Evolutionary conservation across 2,113 vertebrate species (phyloP).

Genomic region (Apus apus): DNA sequence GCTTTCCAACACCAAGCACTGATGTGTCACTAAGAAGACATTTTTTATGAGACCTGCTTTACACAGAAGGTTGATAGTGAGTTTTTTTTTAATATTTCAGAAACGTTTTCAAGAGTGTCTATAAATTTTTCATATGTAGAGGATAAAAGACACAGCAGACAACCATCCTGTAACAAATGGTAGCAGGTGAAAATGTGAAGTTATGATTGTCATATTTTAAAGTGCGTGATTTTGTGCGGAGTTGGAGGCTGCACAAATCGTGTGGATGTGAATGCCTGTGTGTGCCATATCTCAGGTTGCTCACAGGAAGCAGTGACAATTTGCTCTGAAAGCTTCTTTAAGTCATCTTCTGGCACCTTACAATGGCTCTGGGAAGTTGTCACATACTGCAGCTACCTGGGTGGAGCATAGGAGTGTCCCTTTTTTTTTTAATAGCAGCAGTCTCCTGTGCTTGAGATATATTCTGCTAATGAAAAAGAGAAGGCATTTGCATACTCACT

Average conservation of each 20-base stretch:
- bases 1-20: neutral
- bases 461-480: neutral
- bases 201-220: neutral
- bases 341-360: neutral
- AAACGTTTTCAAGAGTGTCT: neutral
- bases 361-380: neutral
- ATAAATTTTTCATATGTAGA: constrained; percentile 20
- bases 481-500: neutral
- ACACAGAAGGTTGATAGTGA: neutral
- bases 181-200: neutral
- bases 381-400: neutral
- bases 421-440: neutral
- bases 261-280: neutral
- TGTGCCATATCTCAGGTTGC: neutral
- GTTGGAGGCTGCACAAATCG: neutral
- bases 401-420: neutral
- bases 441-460: rapidly evolving
- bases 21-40: neutral
- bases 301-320: neutral
- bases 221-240: neutral
- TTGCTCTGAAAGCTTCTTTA: neutral
- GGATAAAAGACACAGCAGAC: neutral
- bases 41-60: neutral
- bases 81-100: constrained; percentile 28
- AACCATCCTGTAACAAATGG: constrained; percentile 1